Evolutionary conservation across 2,113 vertebrate genomes (phyloP), one percentile per base, ranked within the genome.

Genomic region (Vimba vimba): DNA sequence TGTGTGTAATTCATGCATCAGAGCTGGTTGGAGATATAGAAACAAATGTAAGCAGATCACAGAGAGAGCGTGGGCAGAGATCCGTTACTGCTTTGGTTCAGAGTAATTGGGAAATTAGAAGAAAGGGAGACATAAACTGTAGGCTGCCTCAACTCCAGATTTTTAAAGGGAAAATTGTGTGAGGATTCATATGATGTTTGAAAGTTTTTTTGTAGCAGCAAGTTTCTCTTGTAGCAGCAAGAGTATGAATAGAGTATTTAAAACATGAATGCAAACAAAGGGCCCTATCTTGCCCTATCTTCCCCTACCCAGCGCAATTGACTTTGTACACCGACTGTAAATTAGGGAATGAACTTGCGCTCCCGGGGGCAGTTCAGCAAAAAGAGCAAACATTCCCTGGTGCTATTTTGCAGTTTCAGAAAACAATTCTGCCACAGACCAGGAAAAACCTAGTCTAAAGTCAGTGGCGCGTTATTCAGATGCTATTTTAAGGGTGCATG

Each of bases 11-110:
- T 55, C 59, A 66, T 10, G 23, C 45, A 12, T 25, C 27, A 21
- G 73, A 78, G 62, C 9, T 55, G 30, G 27, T 6, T 69, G 45
- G n/a, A 10, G 15, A 59, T 81, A 47, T 3, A 43, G 77, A 79
- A 25, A 36, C 75, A 78, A 80, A 66, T 0, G 39, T 33, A 19
- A 64, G 36, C 57, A 25, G 36, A 79, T 80, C 45, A 66, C 23
- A 25, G 73, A 23, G 19, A 68, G 45, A 13, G 73, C 6, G 17
- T 83, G 68, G 69, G 85, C 55, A 60, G 78, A 74, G 73, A 74
- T 74, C 55, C 59, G 52, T 81, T 25, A 13, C 39, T 15, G 36
- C 50, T 52, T 75, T 45, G 8, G 71, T 50, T 84, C 15, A 13
- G 71, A 76, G 33, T 60, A 60, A 84, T 21, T 59, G 71, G 30